Conservation (phyloP, 2,797 vertebrate genomes). For the Acanthiza pusilla region DNA sequence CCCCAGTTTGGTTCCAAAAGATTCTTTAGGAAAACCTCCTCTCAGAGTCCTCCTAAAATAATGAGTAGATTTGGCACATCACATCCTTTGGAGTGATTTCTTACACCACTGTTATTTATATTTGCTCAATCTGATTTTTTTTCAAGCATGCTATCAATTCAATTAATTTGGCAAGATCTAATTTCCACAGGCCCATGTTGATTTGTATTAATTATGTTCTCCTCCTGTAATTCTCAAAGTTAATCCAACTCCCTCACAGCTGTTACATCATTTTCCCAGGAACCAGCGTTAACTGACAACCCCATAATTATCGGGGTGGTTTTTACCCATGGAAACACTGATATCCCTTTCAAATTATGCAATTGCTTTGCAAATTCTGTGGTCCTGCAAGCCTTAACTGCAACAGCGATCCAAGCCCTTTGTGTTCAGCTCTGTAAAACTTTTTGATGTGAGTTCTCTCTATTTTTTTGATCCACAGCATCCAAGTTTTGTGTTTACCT, state of each 20-base stretch:
- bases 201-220: not conserved
- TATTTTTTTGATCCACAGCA: fast-evolving
- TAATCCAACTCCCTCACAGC: not conserved
- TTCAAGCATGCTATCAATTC: not conserved
- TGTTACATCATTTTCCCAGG: not conserved
- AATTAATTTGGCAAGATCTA: not conserved
- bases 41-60: not conserved
- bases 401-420: not conserved
- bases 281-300: not conserved
- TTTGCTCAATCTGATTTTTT: not conserved
- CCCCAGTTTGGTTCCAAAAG: not conserved
- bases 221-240: not conserved
- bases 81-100: fast-evolving
- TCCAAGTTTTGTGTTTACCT: not conserved
- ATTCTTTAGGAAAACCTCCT: not conserved
- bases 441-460: not conserved
- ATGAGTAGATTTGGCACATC: fast-evolving
- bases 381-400: not conserved
- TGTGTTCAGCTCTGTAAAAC: not conserved
- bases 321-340: not conserved
- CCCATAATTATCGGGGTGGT: not conserved
- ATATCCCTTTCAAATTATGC: not conserved
- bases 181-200: not conserved
- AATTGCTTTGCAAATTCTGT: not conserved
- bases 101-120: not conserved